Conservation (phyloP, 2,797 vertebrate species). For the Eupleurogrammus muticus region DNA sequence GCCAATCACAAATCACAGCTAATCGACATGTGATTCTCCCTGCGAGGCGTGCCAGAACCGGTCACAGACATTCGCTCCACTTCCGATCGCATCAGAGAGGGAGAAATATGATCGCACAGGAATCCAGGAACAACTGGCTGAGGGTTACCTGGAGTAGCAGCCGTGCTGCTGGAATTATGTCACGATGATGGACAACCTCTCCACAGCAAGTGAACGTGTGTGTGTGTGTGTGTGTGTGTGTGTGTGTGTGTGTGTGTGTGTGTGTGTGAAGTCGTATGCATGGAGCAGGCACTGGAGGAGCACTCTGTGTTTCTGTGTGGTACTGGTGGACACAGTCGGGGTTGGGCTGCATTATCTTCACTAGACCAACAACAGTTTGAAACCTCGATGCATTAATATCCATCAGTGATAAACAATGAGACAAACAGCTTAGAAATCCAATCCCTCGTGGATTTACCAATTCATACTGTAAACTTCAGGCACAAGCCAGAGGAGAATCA, state of each 20-base stretch:
- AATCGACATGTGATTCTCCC: conserved; percentile 1
- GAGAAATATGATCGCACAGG: conserved; percentile 42
- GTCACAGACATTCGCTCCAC: conserved; percentile 33
- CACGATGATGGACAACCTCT: conserved; percentile 22
- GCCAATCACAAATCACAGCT: conserved; percentile 34
- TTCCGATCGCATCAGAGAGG: conserved; percentile 33
- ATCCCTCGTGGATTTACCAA: conserved; percentile 45
- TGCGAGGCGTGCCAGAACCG: conserved; percentile 36
- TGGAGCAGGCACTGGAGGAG: conserved; percentile 20
- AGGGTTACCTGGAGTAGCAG: conserved; percentile 42
- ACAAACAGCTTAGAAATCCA: conserved; percentile 50
- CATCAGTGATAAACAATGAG: conserved; percentile 59
- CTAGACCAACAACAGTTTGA: conserved; percentile 6
- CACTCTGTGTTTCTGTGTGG: conserved; percentile 29
- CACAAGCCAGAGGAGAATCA: conserved; percentile 41
- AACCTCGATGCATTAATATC: conserved; percentile 67
- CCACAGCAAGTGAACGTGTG: neutral
- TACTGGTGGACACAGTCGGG: conserved; percentile 24
- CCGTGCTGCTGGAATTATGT: conserved; percentile 28
- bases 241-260: conserved; percentile 2
- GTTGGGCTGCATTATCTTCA: conserved; percentile 12
- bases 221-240: conserved; percentile 5
- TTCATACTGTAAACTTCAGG: conserved; percentile 55
- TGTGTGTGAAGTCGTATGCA: conserved; percentile 15
- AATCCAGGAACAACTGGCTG: conserved; percentile 37